phyloP scores from a whole-genome alignment of 2,113 vertebrate species.

The Narcine bancroftii region DNA sequence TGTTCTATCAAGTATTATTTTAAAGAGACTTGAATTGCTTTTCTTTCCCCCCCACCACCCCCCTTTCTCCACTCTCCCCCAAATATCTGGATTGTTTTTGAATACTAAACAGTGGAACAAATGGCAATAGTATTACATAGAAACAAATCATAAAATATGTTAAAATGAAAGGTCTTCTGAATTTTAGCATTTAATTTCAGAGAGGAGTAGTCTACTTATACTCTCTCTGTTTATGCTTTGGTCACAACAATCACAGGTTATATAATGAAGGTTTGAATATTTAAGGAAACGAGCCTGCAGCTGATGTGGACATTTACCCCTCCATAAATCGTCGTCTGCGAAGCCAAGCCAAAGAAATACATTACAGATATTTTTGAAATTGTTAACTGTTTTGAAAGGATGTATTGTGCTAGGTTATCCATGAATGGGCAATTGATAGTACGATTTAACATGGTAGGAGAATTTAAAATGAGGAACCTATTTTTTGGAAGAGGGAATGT shows the following conservation, averaged over 20 bases:
- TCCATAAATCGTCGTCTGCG: no score
- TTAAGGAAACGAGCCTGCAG: no score
- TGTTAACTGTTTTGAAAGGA: not conserved
- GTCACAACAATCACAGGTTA: not conserved
- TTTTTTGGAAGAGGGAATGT: no score
- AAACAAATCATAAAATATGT: not conserved
- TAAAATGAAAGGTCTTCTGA: slow-evolving; percentile 14
- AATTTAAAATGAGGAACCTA: not conserved
- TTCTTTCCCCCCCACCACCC: no score
- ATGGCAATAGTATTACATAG: not conserved
- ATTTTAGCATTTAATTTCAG: not conserved
- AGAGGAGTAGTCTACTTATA: not conserved
- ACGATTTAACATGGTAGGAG: not conserved
- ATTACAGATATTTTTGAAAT: not conserved
- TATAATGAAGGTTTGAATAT: not conserved
- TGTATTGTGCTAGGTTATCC: not conserved
- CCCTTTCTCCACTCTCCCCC: no score
- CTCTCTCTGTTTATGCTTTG: not conserved
- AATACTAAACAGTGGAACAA: not conserved
- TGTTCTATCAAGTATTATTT: not conserved
- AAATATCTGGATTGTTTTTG: not conserved
- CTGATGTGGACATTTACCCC: no score
- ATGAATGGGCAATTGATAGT: not conserved
- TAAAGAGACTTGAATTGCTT: not conserved
- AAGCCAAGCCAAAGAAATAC: no score